Evolutionary conservation across 2,888 invertebrate genomes (phyloP), one percentile per base, ranked within the genome.

Genomic region (Cylloceria caligata): DNA sequence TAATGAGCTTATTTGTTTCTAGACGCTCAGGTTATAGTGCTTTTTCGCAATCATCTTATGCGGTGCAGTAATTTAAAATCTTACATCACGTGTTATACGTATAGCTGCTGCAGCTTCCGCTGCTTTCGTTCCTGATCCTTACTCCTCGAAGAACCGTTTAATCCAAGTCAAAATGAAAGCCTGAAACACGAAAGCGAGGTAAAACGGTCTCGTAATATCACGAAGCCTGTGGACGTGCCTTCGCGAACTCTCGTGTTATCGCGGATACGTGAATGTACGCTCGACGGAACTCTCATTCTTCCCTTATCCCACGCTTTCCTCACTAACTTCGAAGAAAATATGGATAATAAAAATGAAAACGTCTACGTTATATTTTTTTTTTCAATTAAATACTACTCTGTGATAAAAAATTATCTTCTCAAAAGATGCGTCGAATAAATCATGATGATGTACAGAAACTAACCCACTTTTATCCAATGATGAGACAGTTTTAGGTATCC

Each of bases 241-340:
- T 62, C 9, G 19, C 39, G n/a, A 36, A 21, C 57, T 52, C 62
- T 52, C 24, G 39, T 74, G 69, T 55, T 81, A 65, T 69, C 76
- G 55, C 55, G 49, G 9, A 76, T 72, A 76, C 71, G 71, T 72
- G 69, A 71, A 81, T 67, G 80, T 67, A 42, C 75, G 65, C 42
- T 42, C 16, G n/a, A 30, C 9, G 57, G 47, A 57, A 69, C 52
- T 21, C 30, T 11, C n/a, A 30, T 34, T 34, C 72, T 69, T 57
- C 39, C 64, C 47, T 81, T n/a, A 45, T 27, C 34, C 45, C 52
- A 57, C 47, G 57, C 39, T 49, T 64, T 49, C 36, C 47, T 52
- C 36, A 27, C 27, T 39, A n/a, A 19, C 13, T 24, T 19, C n/a
- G 45, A 42, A n/a, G 9, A 45, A 74, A 80, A 55, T 24, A 36